These are phyloP conservation scores for Volucella zonaria DNA, from an alignment of 2,888 invertebrate genomes.

Conservation along the genomic window DNA sequence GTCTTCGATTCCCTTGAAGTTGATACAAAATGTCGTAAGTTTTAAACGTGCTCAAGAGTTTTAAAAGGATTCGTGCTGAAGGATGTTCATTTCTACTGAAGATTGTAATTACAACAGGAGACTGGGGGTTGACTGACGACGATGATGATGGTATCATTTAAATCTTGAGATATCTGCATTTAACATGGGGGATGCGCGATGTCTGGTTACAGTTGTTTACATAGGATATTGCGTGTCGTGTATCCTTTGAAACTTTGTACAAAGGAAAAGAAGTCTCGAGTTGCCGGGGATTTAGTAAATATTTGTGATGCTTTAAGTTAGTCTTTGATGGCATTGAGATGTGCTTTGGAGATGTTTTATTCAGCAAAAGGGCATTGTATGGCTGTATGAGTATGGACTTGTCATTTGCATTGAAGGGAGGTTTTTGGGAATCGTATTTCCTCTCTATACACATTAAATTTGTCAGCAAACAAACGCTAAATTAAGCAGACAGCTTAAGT, in stretches of 20 bases:
- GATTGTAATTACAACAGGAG: constrained; percentile 57
- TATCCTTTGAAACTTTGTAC: constrained; percentile 65
- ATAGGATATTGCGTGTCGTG: constrained; percentile 65
- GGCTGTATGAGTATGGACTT: constrained; percentile 30
- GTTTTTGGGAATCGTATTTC: constrained; percentile 42
- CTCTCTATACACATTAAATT: constrained; percentile 39
- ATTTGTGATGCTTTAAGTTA: constrained; percentile 65
- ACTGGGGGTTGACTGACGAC: constrained; percentile 3
- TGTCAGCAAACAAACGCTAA: constrained; percentile 51
- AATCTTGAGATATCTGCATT: constrained; percentile 63
- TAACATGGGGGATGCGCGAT: constrained; percentile 12
- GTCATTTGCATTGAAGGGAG: constrained; percentile 53
- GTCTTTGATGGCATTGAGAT: constrained; percentile 59
- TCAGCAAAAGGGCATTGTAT: constrained; percentile 12
- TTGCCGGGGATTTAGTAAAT: constrained; percentile 50
- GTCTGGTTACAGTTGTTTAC: constrained; percentile 65
- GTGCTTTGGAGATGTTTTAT: constrained; percentile 25
- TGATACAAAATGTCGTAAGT: constrained; percentile 48
- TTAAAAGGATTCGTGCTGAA: constrained; percentile 22
- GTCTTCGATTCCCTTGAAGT: constrained; percentile 24
- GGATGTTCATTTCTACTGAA: constrained; percentile 8
- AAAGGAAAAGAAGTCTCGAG: constrained; percentile 56
- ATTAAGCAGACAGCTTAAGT: constrained; percentile 59
- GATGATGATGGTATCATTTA: constrained; percentile 37
- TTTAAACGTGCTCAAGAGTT: constrained; percentile 28